Evolutionary conservation across 2,113 vertebrate genomes (phyloP).

Genomic region (Indicator indicator): DNA sequence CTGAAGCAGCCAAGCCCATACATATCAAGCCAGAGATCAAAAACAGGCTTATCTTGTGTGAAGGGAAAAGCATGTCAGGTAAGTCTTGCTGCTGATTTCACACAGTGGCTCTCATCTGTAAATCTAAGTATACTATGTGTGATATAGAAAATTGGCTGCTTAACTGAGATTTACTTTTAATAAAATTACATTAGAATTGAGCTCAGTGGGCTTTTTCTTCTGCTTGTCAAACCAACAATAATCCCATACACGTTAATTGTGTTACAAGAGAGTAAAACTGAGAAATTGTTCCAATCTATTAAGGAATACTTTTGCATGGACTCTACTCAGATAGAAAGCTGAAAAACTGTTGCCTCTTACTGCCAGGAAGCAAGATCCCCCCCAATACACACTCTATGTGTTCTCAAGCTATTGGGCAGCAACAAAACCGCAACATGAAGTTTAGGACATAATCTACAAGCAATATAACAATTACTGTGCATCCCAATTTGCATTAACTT

Average conservation of each 20-base stretch:
- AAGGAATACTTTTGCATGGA: not conserved
- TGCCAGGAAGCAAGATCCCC: not conserved
- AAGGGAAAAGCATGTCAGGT: not conserved
- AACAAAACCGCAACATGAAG: not conserved
- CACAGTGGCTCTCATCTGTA: not conserved
- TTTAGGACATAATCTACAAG: not conserved
- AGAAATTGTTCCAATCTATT: not conserved
- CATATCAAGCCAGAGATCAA: not conserved
- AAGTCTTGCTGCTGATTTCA: not conserved
- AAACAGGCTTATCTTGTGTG: not conserved
- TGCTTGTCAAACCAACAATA: not conserved
- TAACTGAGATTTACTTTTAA: not conserved
- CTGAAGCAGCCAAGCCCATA: not conserved
- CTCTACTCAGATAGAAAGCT: not conserved
- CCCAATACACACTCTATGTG: accelerated
- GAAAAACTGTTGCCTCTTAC: not conserved
- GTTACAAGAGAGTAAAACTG: not conserved
- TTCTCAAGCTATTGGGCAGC: not conserved
- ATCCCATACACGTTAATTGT: not conserved
- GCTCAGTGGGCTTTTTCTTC: not conserved
- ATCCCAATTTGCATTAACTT: not conserved
- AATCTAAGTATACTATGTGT: not conserved
- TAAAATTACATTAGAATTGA: not conserved
- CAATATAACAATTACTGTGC: not conserved
- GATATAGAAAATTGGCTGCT: not conserved